Evolutionary conservation across 1,140 invertebrate species (phyloP), one percentile per base, ranked within the genome.

Genomic region (Heliconius eleuchia): DNA sequence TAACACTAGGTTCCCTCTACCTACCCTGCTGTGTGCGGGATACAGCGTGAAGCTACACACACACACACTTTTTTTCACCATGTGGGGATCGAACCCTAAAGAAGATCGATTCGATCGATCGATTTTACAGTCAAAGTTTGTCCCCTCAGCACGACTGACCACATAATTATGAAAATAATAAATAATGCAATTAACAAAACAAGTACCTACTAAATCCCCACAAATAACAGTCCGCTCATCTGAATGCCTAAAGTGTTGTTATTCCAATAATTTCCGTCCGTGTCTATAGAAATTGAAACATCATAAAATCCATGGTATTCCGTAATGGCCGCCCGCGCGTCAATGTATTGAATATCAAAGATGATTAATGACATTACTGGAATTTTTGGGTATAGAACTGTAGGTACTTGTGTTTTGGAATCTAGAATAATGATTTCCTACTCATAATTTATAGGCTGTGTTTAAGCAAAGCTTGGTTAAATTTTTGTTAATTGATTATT

Each of bases 261-360:
- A 92, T 93, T 86, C 89, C 73, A 92, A 89, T 84, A 87, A 91
- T 89, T 81, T 83, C 74, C 75, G 81, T 84, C 74, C 83, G 84
- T 85, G 78, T 81, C 88, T 89, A 91, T 92, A 91, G 87, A 92
- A 89, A 90, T 88, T 87, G 90, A 91, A 92, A 92, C 90, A 88
- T 89, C 89, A 90, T 89, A 91, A 94, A 94, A 92, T 89, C 86
- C 82, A 84, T 85, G 92, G 92, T 87, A 93, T 92, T 80, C 84
- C 80, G 82, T 91, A 91, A 91, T 87, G 88, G 86, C 88, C 84
- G 82, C 83, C 83, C 77, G 83, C 86, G 89, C 92, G 91, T 91
- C 91, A 88, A 91, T 92, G 90, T 92, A 91, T 93, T 93, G 91
- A 92, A 93, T 92, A 90, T 89, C 89, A 89, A 86, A 88, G 86